Evolutionary conservation across 2,888 invertebrate species (phyloP).

Genomic region (Drosophila suboccidentalis): DNA sequence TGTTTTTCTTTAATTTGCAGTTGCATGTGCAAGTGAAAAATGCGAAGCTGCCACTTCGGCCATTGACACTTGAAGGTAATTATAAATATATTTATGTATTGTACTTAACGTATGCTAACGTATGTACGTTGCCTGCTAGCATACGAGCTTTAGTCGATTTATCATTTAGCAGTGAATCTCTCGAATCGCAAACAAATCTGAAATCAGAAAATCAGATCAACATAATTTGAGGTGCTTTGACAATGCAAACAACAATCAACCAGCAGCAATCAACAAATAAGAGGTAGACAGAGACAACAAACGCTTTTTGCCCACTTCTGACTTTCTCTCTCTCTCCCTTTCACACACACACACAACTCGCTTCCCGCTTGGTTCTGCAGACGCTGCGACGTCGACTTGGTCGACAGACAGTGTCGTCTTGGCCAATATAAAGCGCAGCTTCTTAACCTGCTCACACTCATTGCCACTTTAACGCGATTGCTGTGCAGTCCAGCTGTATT

Average conservation of each 20-base stretch:
- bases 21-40: conserved; percentile 55
- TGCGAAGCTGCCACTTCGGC: conserved; percentile 47
- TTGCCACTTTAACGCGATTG: conserved; percentile 58
- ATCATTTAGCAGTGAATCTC: conserved; percentile 50
- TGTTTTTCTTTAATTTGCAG: conserved; percentile 26
- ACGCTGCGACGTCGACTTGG: conserved; percentile 31
- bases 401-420: conserved; percentile 20
- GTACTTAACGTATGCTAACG: conserved; percentile 4
- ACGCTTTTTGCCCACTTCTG: conserved; percentile 25
- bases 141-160: conserved; percentile 60
- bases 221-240: conserved; percentile 32
- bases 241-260: conserved; percentile 51
- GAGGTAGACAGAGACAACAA: conserved; percentile 13
- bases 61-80: conserved; percentile 61
- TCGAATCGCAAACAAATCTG: conserved; percentile 36
- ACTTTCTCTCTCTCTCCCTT: conserved; percentile 11
- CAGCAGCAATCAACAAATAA: conserved; percentile 7
- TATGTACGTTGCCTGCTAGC: conserved; percentile 26
- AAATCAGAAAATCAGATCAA: conserved; percentile 23
- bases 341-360: conserved; percentile 9
- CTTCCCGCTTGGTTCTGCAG: conserved; percentile 45
- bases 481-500: conserved; percentile 33
- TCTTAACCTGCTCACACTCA: conserved; percentile 59
- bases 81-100: conserved; percentile 29
- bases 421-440: conserved; percentile 72